A percentile compares a stretch with the other conserved stretches of the same genome.
Evolutionary conservation across 2,888 invertebrate genomes (phyloP).

Genomic region (Thalpophila matura): DNA sequence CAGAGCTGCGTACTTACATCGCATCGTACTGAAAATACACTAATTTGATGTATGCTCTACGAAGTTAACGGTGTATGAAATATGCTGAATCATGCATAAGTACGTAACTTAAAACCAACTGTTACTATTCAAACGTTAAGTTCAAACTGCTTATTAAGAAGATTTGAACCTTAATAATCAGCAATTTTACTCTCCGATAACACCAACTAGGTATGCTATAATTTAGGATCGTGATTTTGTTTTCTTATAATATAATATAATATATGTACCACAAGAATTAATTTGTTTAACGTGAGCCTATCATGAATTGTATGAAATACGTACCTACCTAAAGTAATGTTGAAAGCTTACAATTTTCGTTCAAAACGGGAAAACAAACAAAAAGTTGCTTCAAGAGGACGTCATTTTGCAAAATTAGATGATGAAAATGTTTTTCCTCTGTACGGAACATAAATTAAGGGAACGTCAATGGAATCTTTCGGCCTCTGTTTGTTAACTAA

Average conservation of each 20-base stretch:
- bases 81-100: constrained; percentile 7
- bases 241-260: background rate
- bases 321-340: background rate
- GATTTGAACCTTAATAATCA: background rate
- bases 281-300: background rate
- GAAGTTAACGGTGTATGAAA: constrained; percentile 6
- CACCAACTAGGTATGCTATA: background rate
- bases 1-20: background rate
- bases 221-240: background rate
- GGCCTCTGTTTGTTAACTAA: no score
- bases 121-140: background rate
- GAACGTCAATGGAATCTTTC: no score
- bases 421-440: background rate
- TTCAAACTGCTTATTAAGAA: background rate
- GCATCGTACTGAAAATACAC: background rate
- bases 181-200: background rate
- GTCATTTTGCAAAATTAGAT: constrained; percentile 3
- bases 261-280: background rate
- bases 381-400: constrained; percentile 6
- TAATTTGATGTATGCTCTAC: background rate
- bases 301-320: background rate
- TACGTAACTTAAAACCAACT: background rate
- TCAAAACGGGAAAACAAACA: background rate
- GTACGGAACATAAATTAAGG: background rate
- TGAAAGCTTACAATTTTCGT: constrained; percentile 7